Evolutionary conservation across 2,888 invertebrate genomes (phyloP).

Genomic region (Tachystola acroxantha): DNA sequence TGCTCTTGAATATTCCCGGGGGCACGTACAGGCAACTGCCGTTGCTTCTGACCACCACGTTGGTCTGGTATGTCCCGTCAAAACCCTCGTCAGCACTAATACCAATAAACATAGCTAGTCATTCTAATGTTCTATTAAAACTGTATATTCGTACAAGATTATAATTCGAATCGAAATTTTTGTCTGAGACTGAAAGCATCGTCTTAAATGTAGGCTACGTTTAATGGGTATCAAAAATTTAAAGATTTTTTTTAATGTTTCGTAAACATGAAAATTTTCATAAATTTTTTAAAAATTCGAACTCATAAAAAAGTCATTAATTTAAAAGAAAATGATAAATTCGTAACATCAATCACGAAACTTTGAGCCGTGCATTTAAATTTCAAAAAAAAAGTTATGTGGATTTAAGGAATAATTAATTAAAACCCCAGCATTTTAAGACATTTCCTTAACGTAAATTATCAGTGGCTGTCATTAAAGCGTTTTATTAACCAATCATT

Average conservation of each 20-base stretch:
- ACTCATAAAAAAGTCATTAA: no score
- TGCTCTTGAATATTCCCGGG: constrained; percentile 99
- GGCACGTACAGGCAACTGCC: constrained; percentile 99
- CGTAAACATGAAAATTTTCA: no score
- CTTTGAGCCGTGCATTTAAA: no score
- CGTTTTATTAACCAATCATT: neutral
- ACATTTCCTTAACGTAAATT: no score
- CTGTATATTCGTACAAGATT: neutral
- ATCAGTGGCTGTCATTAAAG: neutral
- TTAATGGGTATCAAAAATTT: no score
- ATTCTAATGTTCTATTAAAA: neutral
- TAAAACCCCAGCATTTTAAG: no score
- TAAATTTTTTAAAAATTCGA: no score
- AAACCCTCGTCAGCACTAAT: constrained; percentile 99
- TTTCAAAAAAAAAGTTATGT: no score
- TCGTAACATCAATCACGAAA: no score
- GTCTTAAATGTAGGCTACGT: neutral
- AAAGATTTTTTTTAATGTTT: no score
- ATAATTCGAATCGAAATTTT: neutral
- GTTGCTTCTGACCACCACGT: constrained; percentile 99
- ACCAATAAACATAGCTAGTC: constrained; percentile 46
- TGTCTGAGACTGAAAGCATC: neutral
- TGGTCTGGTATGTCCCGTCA: constrained; percentile 99
- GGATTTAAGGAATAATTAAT: no score
- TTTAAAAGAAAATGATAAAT: no score